A percentile compares a stretch with the other conserved stretches of the same genome.
phyloP scores from a whole-genome alignment of 2,113 vertebrate species.

The Mystacornis crossleyi region DNA sequence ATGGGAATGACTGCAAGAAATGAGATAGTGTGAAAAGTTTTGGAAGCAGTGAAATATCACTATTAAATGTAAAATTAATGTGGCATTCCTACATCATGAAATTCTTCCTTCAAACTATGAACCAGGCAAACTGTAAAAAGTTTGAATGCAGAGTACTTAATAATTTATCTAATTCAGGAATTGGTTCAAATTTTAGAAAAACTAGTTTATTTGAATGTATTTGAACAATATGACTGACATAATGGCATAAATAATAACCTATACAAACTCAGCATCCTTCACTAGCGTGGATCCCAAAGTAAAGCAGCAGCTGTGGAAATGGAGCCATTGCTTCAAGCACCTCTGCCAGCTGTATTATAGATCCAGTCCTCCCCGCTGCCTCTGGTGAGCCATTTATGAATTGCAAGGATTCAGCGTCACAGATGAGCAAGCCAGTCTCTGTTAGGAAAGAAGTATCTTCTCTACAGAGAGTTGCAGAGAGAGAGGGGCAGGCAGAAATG shows the following conservation, averaged over 20 bases:
- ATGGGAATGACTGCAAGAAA: slow-evolving; percentile 15
- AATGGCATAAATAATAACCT: not conserved
- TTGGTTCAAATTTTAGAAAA: not conserved
- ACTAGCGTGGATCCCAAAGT: not conserved
- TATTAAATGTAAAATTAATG: slow-evolving; percentile 35
- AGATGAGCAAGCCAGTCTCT: not conserved
- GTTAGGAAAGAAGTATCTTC: not conserved
- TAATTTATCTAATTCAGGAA: slow-evolving; percentile 3
- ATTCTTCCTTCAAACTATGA: not conserved
- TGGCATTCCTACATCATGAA: slow-evolving; percentile 13
- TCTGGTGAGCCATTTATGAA: not conserved
- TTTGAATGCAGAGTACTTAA: not conserved
- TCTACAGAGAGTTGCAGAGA: not conserved
- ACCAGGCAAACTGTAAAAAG: not conserved
- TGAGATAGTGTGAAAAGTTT: not conserved
- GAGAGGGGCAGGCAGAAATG: not conserved
- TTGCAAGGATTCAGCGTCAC: not conserved
- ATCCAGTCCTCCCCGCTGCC: not conserved
- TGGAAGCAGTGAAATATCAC: slow-evolving; percentile 18
- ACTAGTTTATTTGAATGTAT: not conserved
- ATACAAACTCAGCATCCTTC: not conserved
- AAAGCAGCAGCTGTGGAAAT: not conserved
- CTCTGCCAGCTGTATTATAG: not conserved
- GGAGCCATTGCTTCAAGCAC: not conserved
- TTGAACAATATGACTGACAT: not conserved